phyloP scores from a whole-genome alignment of 1,140 invertebrate genomes.

The Notospermus geniculatus region DNA sequence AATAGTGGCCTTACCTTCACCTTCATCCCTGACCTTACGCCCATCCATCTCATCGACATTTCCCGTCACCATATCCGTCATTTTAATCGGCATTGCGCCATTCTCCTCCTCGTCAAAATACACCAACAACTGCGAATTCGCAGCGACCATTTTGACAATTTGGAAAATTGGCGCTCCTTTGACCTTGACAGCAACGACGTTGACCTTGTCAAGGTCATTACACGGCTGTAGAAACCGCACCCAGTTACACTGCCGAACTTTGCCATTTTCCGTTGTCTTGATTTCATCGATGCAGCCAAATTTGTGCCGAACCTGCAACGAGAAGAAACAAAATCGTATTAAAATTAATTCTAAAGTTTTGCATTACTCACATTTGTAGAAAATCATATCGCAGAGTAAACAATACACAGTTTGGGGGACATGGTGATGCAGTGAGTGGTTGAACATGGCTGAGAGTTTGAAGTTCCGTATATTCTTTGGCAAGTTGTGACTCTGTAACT shows the following conservation, averaged over 20 bases:
- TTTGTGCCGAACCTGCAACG: conserved; percentile 73
- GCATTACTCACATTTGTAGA: no score
- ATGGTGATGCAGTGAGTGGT: no score
- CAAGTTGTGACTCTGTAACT: no score
- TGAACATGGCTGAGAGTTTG: no score
- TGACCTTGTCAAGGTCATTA: conserved; percentile 76
- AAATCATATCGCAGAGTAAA: no score
- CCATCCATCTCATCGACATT: no score
- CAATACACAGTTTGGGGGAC: no score
- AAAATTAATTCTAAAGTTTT: neutral
- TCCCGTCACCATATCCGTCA: no score
- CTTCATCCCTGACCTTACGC: no score
- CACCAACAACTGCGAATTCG: conserved; percentile 82
- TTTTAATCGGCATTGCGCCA: no score
- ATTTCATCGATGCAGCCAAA: conserved; percentile 90
- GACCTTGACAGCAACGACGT: conserved; percentile 82
- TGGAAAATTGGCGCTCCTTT: conserved; percentile 80
- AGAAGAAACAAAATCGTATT: neutral
- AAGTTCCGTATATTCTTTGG: no score
- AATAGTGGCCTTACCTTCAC: no score
- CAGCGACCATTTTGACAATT: conserved; percentile 76
- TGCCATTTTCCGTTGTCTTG: conserved; percentile 68
- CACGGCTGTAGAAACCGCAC: conserved; percentile 82
- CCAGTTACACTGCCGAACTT: conserved; percentile 90
- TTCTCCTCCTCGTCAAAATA: conserved; percentile 62